Evolutionary conservation across 2,888 invertebrate genomes (phyloP), one percentile per base, ranked within the genome.

Genomic region (Perizoma flavofasciatum): DNA sequence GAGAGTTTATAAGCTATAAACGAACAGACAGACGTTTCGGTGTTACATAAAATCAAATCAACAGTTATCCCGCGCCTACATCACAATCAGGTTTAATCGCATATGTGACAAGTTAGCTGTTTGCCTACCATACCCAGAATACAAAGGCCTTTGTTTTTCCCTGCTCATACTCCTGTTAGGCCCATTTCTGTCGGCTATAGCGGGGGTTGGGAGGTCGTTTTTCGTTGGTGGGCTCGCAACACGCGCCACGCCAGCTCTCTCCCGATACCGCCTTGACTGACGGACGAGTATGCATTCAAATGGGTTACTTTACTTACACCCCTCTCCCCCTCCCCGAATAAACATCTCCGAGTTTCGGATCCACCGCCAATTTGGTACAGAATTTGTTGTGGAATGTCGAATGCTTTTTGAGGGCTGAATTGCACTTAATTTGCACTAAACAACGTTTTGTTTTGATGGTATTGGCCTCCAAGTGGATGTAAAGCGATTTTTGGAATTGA

Each of bases 281-380:
- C 94, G 93, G 94, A 94, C 94, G 93, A 93, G 94, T 93, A 94
- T 94, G 94, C 94, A 94, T 94, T 94, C 94, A 94, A 94, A 94
- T 94, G 88, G 94, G 93, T 94, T 94, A 94, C 93, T 94, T 94
- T 94, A 60, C 89, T 94, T 94, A 61, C 89, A 86, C 89, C 81
- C 58, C 63, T 66, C 77, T 79, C 83, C 76, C 77, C 80, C 83
- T 81, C 82, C 82, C 72, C 79, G 83, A 82, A 85, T 87, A 89
- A 88, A 89, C 88, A 88, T 83, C 83, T 70, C 70, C 68, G 75
- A 75, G 71, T 77, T 83, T 79, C 80, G 82, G 83, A 85, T 85
- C 83, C 81, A 76, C 78, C 80, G 83, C 88, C 89, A 90, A 90
- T 90, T 91, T 89, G 83, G 83, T 85, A 81, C 79, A 82, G 88